Conservation (phyloP, 2,888 invertebrate genomes). For the Xanthia icteritia region DNA sequence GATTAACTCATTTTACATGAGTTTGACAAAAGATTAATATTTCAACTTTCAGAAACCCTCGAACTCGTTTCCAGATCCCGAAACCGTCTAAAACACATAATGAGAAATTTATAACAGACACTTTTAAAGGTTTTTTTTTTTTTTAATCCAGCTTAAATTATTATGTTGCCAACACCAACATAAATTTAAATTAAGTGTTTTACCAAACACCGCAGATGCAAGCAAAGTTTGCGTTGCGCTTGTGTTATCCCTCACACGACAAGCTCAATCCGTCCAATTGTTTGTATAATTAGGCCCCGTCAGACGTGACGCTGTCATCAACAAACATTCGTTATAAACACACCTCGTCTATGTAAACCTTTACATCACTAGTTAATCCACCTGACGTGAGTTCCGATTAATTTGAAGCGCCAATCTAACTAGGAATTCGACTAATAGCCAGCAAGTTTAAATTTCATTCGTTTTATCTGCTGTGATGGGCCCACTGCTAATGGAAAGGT, state of each 20-base stretch:
- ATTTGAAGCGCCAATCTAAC: not conserved
- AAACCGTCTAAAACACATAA: not conserved
- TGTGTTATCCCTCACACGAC: constrained; percentile 14
- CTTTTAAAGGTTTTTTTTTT: not conserved
- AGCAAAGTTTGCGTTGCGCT: constrained; percentile 17
- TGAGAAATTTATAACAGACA: not conserved
- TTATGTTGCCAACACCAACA: not conserved
- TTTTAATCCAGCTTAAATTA: not conserved
- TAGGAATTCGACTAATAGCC: constrained; percentile 5
- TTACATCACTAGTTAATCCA: constrained; percentile 3
- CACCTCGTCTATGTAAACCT: constrained; percentile 17
- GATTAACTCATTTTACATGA: not conserved
- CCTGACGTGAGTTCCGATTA: constrained; percentile 3
- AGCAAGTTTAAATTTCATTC: constrained; percentile 32
- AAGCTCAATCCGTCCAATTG: constrained; percentile 38
- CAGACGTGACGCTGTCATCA: constrained; percentile 47
- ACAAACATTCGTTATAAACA: constrained; percentile 25
- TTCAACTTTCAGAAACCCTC: not conserved
- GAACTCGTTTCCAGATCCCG: not conserved
- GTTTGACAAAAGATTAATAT: not conserved
- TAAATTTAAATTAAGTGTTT: not conserved
- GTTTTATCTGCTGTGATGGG: constrained; percentile 7
- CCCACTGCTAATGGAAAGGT: constrained; percentile 11
- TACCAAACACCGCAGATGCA: not conserved
- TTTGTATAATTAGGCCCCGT: constrained; percentile 57